These are phyloP conservation scores for Cryptus armator DNA, from an alignment of 2,888 invertebrate species.

Conservation along the genomic window DNA sequence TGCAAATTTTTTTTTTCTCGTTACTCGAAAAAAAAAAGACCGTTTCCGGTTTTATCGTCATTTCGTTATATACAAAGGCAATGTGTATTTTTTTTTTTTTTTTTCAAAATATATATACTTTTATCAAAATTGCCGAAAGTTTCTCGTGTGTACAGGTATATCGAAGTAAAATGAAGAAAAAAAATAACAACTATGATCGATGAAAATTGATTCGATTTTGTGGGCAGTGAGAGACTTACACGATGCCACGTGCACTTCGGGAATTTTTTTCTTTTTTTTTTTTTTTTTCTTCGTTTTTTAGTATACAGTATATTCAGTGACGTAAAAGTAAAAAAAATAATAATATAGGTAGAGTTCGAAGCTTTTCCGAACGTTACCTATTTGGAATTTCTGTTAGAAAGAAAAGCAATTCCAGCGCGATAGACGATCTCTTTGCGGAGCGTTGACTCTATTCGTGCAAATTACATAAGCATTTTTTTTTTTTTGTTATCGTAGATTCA, in stretches of 20 bases:
- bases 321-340: conserved; percentile 12
- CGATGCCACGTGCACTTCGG: conserved; percentile 1
- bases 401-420: conserved; percentile 45
- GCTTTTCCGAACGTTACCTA: conserved; percentile 36
- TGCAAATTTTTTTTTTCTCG: not conserved
- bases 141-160: not conserved
- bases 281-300: conserved; percentile 1
- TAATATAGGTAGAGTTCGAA: conserved; percentile 41
- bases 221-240: conserved; percentile 6
- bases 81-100: conserved; percentile 7
- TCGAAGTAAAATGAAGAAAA: not conserved
- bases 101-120: not conserved
- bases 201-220: conserved; percentile 1
- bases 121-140: not conserved
- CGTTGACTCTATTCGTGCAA: conserved; percentile 63
- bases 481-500: conserved; percentile 72
- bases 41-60: not conserved
- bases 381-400: conserved; percentile 35
- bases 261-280: not conserved
- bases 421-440: conserved; percentile 35
- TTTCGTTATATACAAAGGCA: not conserved
- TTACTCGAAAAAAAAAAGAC: not conserved
- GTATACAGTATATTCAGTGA: conserved; percentile 31
- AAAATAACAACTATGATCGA: not conserved
- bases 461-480: conserved; percentile 75